Evolutionary conservation across 1,140 invertebrate species (phyloP).

Genomic region (Apis florea): DNA sequence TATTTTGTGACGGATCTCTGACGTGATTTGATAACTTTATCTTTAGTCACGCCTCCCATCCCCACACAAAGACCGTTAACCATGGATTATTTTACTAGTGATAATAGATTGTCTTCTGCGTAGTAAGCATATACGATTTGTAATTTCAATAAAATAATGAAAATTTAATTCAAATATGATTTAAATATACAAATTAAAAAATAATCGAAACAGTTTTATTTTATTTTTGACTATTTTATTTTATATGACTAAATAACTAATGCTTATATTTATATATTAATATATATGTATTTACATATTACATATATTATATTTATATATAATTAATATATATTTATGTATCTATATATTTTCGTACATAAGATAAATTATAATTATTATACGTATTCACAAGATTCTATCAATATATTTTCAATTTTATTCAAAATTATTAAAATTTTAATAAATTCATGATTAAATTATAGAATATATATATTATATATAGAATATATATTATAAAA

Average conservation of each 20-base stretch:
- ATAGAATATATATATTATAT: not conserved
- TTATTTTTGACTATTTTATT: not conserved
- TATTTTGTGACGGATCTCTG: constrained; percentile 56
- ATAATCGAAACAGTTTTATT: not conserved
- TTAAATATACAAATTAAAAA: not conserved
- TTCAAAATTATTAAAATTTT: not conserved
- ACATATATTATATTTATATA: not conserved
- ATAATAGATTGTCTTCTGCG: constrained; percentile 30
- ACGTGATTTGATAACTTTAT: constrained; percentile 67
- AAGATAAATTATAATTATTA: not conserved
- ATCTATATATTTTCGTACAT: not conserved
- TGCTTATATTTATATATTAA: not conserved
- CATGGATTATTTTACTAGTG: constrained; percentile 47
- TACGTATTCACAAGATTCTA: constrained; percentile 17
- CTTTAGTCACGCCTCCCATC: constrained; percentile 65
- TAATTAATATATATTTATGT: not conserved
- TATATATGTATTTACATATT: not conserved
- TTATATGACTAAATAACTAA: constrained; percentile 16
- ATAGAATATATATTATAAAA: too few species aligned
- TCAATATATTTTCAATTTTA: constrained; percentile 5
- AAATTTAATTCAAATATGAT: not conserved
- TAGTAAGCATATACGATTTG: not conserved
- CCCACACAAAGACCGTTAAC: constrained; percentile 43
- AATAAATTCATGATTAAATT: constrained; percentile 14
- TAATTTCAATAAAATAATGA: not conserved